A percentile compares a stretch with the other conserved stretches of the same genome.
Evolutionary conservation across 2,888 invertebrate genomes (phyloP).

Genomic region (Escarpia spicata): DNA sequence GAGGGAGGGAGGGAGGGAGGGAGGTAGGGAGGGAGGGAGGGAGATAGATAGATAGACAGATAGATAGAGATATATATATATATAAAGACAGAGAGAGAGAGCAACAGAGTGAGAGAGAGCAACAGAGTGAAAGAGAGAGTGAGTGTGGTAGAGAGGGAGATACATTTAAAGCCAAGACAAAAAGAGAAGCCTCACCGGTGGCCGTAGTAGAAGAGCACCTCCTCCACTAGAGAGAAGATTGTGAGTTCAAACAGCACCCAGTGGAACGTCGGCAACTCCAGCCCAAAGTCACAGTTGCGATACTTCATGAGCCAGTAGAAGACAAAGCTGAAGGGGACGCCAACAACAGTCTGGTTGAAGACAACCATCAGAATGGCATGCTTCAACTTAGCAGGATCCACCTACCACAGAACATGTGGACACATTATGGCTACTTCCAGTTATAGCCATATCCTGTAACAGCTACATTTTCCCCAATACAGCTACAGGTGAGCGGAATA

Average conservation of each 20-base stretch:
- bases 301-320: slow-evolving; percentile 75
- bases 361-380: slow-evolving; percentile 77
- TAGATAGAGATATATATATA: too few species aligned
- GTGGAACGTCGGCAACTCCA: slow-evolving; percentile 80
- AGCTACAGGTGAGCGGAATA: too few species aligned
- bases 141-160: too few species aligned
- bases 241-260: slow-evolving; percentile 80
- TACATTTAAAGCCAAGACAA: too few species aligned
- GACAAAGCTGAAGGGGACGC: slow-evolving; percentile 73
- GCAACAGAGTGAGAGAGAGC: too few species aligned
- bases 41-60: too few species aligned
- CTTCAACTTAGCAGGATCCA: slow-evolving; percentile 51
- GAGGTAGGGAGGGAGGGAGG: too few species aligned
- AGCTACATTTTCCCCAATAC: too few species aligned
- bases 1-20: too few species aligned
- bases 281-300: slow-evolving; percentile 69
- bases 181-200: slow-evolving; percentile 71
- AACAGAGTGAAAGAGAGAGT: too few species aligned
- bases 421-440: background rate
- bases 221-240: slow-evolving; percentile 80
- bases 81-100: too few species aligned
- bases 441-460: too few species aligned
- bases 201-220: slow-evolving; percentile 85
- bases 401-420: slow-evolving; percentile 43
- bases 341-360: slow-evolving; percentile 79